These are phyloP conservation scores for Siniperca knerii DNA, from an alignment of 2,113 vertebrate species.

Conservation along the genomic window DNA sequence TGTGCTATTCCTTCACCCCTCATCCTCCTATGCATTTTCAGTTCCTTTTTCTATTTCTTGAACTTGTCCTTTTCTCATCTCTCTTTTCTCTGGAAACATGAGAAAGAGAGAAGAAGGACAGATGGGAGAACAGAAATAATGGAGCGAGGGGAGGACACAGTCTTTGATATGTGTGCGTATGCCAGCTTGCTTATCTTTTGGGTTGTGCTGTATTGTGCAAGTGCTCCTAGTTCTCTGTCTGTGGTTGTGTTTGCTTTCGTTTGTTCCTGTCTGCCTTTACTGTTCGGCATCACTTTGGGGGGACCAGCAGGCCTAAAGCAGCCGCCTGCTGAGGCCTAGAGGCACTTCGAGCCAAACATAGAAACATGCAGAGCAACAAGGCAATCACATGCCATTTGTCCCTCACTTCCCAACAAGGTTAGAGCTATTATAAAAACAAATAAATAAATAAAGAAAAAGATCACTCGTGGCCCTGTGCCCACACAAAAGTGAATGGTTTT, in stretches of 20 bases:
- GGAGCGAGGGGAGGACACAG: slow-evolving; percentile 7
- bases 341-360: slow-evolving; percentile 58
- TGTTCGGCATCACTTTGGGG: slow-evolving; percentile 49
- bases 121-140: slow-evolving; percentile 27
- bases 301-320: slow-evolving; percentile 59
- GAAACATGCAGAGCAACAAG: slow-evolving; percentile 63
- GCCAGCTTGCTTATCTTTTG: slow-evolving; percentile 36
- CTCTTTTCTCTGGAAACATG: slow-evolving; percentile 1
- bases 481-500: slow-evolving; percentile 42
- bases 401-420: slow-evolving; percentile 53
- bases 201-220: slow-evolving; percentile 30
- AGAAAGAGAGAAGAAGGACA: slow-evolving; percentile 5
- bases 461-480: slow-evolving; percentile 25
- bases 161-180: slow-evolving; percentile 35
- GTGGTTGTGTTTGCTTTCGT: slow-evolving; percentile 51
- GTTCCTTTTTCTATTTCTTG: background rate
- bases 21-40: background rate
- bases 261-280: slow-evolving; percentile 44
- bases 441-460: slow-evolving; percentile 30
- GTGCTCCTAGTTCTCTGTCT: slow-evolving; percentile 35
- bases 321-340: slow-evolving; percentile 47
- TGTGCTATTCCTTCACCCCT: background rate
- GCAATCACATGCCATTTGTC: slow-evolving; percentile 60
- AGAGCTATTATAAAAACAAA: slow-evolving; percentile 16
- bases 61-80: background rate